Evolutionary conservation across 2,797 vertebrate genomes (phyloP).

Genomic region (Ptychadena robeensis): DNA sequence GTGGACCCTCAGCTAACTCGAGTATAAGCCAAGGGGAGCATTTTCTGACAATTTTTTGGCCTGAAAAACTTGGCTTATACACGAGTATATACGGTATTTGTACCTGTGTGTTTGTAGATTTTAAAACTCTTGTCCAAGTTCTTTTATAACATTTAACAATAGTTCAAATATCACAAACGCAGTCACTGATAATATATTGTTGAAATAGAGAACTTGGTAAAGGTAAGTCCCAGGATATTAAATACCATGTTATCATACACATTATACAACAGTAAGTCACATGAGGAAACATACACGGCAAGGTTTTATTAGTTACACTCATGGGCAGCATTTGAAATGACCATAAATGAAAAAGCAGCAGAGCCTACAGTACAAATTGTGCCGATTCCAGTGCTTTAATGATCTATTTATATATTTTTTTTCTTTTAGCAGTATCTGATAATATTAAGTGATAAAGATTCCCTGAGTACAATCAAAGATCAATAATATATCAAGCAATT

Average conservation of each 20-base stretch:
- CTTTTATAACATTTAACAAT: too few species aligned
- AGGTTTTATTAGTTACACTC: constrained; percentile 21
- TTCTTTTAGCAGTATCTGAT: neutral
- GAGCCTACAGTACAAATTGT: neutral
- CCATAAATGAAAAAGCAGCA: neutral
- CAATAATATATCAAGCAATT: neutral
- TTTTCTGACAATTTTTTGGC: too few species aligned
- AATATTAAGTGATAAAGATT: neutral
- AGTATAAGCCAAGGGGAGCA: too few species aligned
- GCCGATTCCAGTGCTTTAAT: too few species aligned
- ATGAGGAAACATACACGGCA: neutral
- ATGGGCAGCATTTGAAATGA: neutral
- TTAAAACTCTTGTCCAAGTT: too few species aligned
- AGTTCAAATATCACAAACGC: too few species aligned
- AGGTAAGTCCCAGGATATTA: too few species aligned
- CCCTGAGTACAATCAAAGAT: neutral
- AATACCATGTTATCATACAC: neutral
- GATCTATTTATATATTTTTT: neutral
- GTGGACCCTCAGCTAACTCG: too few species aligned
- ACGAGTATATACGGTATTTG: too few species aligned
- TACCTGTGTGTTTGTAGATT: too few species aligned
- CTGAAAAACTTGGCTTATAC: too few species aligned
- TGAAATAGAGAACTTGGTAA: neutral
- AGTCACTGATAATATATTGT: too few species aligned
- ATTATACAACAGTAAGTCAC: neutral